phyloP scores from a whole-genome alignment of 2,888 invertebrate species.

The Pyrgus malvae region DNA sequence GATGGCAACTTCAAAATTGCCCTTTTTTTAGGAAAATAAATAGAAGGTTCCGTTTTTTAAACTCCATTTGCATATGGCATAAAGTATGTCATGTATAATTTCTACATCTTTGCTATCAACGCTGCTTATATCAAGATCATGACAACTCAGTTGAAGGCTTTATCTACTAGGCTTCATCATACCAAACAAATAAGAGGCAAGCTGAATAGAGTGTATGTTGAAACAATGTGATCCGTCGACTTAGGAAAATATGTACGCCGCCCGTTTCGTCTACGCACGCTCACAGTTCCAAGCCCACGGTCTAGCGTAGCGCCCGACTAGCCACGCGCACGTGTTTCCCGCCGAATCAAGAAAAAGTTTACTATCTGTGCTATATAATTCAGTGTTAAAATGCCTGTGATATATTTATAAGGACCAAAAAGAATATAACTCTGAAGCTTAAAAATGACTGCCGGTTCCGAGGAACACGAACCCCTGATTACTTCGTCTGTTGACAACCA shows the following conservation, averaged over 20 bases:
- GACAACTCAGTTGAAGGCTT: background rate
- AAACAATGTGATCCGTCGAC: constrained; percentile 5
- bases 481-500: constrained; percentile 70
- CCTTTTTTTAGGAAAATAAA: too few relatives aligned
- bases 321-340: constrained; percentile 43
- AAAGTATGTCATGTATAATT: too few relatives aligned
- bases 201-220: background rate
- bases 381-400: constrained; percentile 47
- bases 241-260: background rate
- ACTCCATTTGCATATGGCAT: too few relatives aligned
- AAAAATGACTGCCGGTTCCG: constrained; percentile 70
- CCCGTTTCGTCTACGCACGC: background rate
- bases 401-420: too few relatives aligned
- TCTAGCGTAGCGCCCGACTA: constrained; percentile 36
- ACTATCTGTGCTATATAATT: constrained; percentile 15
- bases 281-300: constrained; percentile 36
- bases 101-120: constrained; percentile 32
- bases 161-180: background rate
- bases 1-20: too few relatives aligned
- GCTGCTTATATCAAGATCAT: background rate
- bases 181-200: constrained; percentile 1
- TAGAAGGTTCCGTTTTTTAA: too few relatives aligned
- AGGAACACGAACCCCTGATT: constrained; percentile 77
- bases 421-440: too few relatives aligned
- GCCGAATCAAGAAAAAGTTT: constrained; percentile 40